Base-by-base conservation (phyloP, 2,113 vertebrate species). In the Eudyptes chrysolophus region DNA sequence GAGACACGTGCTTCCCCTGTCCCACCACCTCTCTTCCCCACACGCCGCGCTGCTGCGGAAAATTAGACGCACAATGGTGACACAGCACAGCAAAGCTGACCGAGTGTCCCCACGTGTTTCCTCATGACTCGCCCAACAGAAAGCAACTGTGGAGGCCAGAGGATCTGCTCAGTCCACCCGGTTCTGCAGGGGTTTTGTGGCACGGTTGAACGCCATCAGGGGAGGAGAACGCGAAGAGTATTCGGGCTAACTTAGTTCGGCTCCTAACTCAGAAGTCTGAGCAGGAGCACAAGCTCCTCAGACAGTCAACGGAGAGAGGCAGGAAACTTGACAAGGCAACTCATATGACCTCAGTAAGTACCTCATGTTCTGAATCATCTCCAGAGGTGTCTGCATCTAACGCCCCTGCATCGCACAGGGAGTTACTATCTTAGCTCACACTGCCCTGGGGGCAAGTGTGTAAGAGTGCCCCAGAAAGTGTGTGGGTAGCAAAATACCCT, bases 1-100 rank as follows among this genome's bases (percentile, higher is more conserved):
- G 1, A 48, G 52, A 34, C 36, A 52, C 0, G 2, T 7, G 25
- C 7, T n/a, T 38, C 36, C 32, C n/a, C 48, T 3, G 3, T 42
- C 60, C 65, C 48, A 60, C 57, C 38, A 44, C n/a, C 24, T 55
- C 11, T 2, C 49, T 64, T 46, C 36, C 40, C 36, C 65, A 38
- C n/a, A 8, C 1, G 2, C 46, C 4, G 6, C 52, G 8, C 6
- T 7, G 16, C 58, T 54, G 82, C 1, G 4, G 66, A 18, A 46
- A 64, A 83, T 22, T 0, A 55, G n/a, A 24, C 1, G 26, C 16
- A 38, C 34, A 10, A 18, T 0, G 4, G 66, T 19, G 30, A 22
- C 38, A 34, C 2, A 10, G 64, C 64, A 27, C 27, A 13, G 66
- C 48, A 70, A 32, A 72, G 46, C 52, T 75, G 54, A 17, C 36